Base-by-base conservation (phyloP, 2,888 invertebrate genomes). In the Criorhina ranunculi region DNA sequence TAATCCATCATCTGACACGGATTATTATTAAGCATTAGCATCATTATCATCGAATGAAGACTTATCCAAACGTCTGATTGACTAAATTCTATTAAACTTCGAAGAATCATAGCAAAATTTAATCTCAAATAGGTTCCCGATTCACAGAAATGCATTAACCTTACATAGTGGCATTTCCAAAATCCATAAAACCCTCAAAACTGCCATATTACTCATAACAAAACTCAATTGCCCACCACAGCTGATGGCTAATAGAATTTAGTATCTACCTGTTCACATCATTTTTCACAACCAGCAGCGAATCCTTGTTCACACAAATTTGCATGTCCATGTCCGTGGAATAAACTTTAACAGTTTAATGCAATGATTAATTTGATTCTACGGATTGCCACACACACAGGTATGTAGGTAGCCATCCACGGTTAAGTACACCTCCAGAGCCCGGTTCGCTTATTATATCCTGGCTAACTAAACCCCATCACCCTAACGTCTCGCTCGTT, bases 321-420 rank as follows among this genome's bases (percentile, higher is more conserved):
- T 59, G 49, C 49, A 73, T 79, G 57, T 40, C 19, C 37, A 2
- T 60, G 57, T 73, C 59, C 73, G 49, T 57, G 40, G 66, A 66
- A 79, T 79, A 79, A 79, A 80, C 80, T 69, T 76, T 62, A 69
- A 69, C 60, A 76, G 60, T 69, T 80, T 81, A 81, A 81, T 77
- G 42, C 69, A 62, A 81, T 81, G 81, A 81, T 81, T 76, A 76
- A 81, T 81, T 76, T 57, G 67, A 64, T 76, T 76, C 64, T 33
- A 69, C 62, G 59, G 62, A 76, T 75, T 46, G 46, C n/a, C 44
- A 69, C 53, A 66, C 37, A 55, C 9, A 37, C 15, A 15, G 2
- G 15, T 35, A 9, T 8, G 24, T 37, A 37, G 6, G 15, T 17
- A 44, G 2, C 5, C 37, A 75, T 42, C 73, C 37, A 31, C 55